Evolutionary conservation across 2,797 vertebrate genomes (phyloP), one percentile per base, ranked within the genome.

Genomic region (Ceryle rudis): DNA sequence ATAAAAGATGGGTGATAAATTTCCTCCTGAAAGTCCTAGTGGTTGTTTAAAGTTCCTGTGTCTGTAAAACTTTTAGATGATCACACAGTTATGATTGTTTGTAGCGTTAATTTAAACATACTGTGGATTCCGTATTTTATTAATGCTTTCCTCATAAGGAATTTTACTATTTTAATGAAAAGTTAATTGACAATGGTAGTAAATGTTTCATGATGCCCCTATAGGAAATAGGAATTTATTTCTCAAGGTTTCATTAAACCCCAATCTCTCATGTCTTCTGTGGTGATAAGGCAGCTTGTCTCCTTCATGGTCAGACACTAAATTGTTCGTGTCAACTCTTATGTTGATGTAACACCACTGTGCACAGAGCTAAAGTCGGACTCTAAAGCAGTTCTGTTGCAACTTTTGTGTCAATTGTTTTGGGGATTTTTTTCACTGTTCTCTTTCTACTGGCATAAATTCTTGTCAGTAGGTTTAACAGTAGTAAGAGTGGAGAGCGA

Each of bases 191-290:
- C 25, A 60, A 77, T 54, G 33, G 31, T 16, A 42, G 20, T 22
- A 44, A 93, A 41, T 49, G 29, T 60, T 86, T 88, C 35, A 37
- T 37, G 47, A 61, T 80, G 6, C 1, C 47, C 39, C 28, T 25
- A 39, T 22, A 81, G 47, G 60, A 93, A 80, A 49, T 71, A 35
- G 4, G 72, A 71, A 62, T 81, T 69, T 83, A 51, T 15, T 86
- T 93, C 42, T 82, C 72, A 91, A 80, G 73, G 37, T 94, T 96
- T 90, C 42, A n/a, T 81, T 66, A 91, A 90, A 42, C 20, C 9
- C 26, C 61, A 88, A 61, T 74, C 31, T 86, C 22, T 75, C 29
- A 25, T 67, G 72, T 71, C 33, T 78, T 77, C n/a, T 49, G 0
- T 72, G 58, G 31, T 78, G 66, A n/a, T 57, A 66, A 70, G 67